Conservation (phyloP, 2,797 vertebrate genomes). For the Bradypodion pumilum region DNA sequence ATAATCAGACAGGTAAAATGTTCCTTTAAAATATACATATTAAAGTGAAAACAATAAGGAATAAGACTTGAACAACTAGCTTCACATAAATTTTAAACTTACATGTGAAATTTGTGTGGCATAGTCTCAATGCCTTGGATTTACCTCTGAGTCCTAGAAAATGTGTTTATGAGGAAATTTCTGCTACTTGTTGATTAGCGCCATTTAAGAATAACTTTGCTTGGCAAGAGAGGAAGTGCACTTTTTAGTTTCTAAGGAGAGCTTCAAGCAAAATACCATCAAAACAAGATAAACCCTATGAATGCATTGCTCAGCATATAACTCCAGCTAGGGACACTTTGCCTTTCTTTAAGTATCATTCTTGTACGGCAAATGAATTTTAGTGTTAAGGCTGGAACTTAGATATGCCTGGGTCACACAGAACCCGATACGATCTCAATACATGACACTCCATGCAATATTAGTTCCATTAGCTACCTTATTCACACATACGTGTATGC, state of each 20-base stretch:
- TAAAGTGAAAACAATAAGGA: slow-evolving; percentile 8
- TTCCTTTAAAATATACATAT: slow-evolving; percentile 11
- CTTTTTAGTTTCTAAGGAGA: slow-evolving; percentile 76
- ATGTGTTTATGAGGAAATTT: slow-evolving; percentile 62
- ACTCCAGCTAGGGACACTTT: slow-evolving; percentile 46
- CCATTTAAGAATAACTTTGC: slow-evolving; percentile 62
- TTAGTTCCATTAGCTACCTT: background rate
- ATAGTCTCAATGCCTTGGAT: slow-evolving; percentile 38
- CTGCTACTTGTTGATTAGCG: slow-evolving; percentile 51
- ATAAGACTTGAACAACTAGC: background rate
- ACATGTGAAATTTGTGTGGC: slow-evolving; percentile 33
- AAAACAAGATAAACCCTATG: slow-evolving; percentile 60
- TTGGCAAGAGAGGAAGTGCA: slow-evolving; percentile 80
- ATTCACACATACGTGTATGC: background rate
- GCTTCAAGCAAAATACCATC: slow-evolving; percentile 76
- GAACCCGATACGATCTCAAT: background rate
- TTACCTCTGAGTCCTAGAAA: slow-evolving; percentile 47
- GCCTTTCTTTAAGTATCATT: background rate
- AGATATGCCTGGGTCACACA: background rate
- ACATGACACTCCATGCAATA: background rate
- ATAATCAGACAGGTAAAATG: background rate
- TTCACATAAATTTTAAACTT: background rate
- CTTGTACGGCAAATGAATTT: background rate
- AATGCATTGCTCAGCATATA: slow-evolving; percentile 56
- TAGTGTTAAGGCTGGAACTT: background rate